Percentiles rank a stretch among this genome's conserved stretches.
Conservation (phyloP, 37 sponge, comb jelly and placozoan genomes). For the Dysidea cf. avara region DNA sequence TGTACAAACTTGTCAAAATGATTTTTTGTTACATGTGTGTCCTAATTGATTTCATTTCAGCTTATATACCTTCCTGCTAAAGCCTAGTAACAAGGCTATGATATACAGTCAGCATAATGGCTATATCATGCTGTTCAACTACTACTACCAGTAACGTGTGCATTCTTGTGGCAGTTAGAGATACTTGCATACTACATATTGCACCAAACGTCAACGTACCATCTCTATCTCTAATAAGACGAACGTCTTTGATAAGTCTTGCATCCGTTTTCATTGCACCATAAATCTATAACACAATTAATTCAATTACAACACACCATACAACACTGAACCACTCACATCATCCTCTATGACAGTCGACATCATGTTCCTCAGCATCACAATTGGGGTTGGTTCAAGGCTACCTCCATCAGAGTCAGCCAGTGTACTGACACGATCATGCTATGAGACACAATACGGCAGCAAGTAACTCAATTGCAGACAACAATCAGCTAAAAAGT, state of each 20-base stretch:
- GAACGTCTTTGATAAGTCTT: constrained; percentile 44
- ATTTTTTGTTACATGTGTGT: too few species aligned
- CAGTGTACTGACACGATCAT: not conserved
- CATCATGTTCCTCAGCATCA: constrained; percentile 69
- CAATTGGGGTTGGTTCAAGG: constrained; percentile 34
- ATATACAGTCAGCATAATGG: too few species aligned
- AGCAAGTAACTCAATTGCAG: not conserved
- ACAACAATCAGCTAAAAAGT: not conserved
- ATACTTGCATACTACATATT: too few species aligned
- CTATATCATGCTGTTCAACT: too few species aligned
- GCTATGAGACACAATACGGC: not conserved
- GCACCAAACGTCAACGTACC: too few species aligned
- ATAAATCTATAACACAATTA: constrained; percentile 18
- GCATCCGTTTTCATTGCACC: constrained; percentile 37
- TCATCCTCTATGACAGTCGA: constrained; percentile 46
- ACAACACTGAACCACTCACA: constrained; percentile 21
- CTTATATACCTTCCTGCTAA: too few species aligned
- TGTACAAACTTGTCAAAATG: too few species aligned
- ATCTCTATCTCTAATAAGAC: constrained; percentile 40
- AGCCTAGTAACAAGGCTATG: too few species aligned
- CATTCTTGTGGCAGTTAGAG: too few species aligned
- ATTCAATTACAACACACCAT: not conserved
- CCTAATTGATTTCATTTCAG: too few species aligned
- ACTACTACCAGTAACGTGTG: too few species aligned
- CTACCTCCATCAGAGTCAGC: not conserved